phyloP scores from a whole-genome alignment of 2,888 invertebrate genomes.

The Trichacis sp. region DNA sequence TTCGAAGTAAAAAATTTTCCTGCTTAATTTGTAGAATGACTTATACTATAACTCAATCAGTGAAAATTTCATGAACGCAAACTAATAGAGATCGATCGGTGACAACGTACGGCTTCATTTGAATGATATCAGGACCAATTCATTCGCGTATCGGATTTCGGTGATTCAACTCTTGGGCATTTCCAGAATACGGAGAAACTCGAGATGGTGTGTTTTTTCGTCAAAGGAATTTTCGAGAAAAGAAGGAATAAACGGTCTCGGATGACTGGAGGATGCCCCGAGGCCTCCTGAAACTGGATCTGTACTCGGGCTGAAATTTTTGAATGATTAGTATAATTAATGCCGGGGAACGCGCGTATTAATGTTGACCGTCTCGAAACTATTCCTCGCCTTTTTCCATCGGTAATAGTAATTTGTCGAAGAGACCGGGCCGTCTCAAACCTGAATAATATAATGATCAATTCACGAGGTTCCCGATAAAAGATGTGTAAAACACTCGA shows the following conservation, averaged over 20 bases:
- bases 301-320: conserved; percentile 24
- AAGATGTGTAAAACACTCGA: conserved; percentile 40
- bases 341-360: conserved; percentile 25
- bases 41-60: too few species aligned
- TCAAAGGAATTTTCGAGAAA: conserved; percentile 31
- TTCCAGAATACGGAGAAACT: too few species aligned
- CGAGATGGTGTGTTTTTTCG: conserved; percentile 12
- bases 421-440: conserved; percentile 22
- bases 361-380: conserved; percentile 21
- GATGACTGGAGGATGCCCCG: conserved; percentile 16
- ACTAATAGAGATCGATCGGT: too few species aligned
- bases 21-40: too few species aligned
- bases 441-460: conserved; percentile 35
- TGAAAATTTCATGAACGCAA: too few species aligned
- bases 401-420: conserved; percentile 33
- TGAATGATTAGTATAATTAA: conserved; percentile 41
- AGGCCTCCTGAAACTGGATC: conserved; percentile 39
- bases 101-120: too few species aligned
- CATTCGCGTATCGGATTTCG: too few species aligned
- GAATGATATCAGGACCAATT: too few species aligned
- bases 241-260: conserved; percentile 16
- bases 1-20: too few species aligned
- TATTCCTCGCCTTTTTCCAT: conserved; percentile 20
- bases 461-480: conserved; percentile 28
- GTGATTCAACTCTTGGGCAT: too few species aligned